Evolutionary conservation across 2,797 vertebrate genomes (phyloP), one percentile per base, ranked within the genome.

Genomic region (Alauda arvensis): DNA sequence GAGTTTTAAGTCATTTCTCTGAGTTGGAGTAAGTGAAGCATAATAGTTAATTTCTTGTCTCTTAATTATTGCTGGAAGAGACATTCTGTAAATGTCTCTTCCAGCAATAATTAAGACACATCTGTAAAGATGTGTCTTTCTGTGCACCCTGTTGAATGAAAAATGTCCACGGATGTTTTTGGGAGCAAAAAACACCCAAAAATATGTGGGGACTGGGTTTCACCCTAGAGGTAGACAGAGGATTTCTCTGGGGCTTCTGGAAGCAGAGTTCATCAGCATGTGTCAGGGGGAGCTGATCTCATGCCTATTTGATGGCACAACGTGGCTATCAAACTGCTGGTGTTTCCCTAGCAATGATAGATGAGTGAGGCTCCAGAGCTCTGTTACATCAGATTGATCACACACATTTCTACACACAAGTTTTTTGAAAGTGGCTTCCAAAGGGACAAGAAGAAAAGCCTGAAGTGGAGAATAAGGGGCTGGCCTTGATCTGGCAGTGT

Each of bases 181-280:
- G 60, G 31, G 49, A 77, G 45, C 29, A 84, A 77, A 85, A 60
- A 53, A 52, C 24, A 3, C 5, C 16, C 18, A 23, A 56, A 74
- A 72, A 4, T 6, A 2, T 18, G 17, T 62, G 14, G 12, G 74
- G 59, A 15, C 48, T 88, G 60, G 49, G 86, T 95, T 91, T 85
- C 55, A 52, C 33, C 83, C 59, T 85, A 29, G 79, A 89, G 83
- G 77, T 60, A 85, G 71, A 77, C 56, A 84, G 63, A 82, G 87
- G 62, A 77, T 55, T 84, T 92, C 82, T 82, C 45, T 14, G 0
- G 63, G 57, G 68, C 79, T 94, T 93, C 93, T 93, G 82, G 90
- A 95, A 93, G 61, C 85, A 59, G 80, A 57, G 15, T 65, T 65
- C 40, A 28, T 93, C 87, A 92, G 77, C 74, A 94, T 83, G 72